Evolutionary conservation across 2,113 vertebrate species (phyloP), one percentile per base, ranked within the genome.

Genomic region (Ancistrus triradiatus): DNA sequence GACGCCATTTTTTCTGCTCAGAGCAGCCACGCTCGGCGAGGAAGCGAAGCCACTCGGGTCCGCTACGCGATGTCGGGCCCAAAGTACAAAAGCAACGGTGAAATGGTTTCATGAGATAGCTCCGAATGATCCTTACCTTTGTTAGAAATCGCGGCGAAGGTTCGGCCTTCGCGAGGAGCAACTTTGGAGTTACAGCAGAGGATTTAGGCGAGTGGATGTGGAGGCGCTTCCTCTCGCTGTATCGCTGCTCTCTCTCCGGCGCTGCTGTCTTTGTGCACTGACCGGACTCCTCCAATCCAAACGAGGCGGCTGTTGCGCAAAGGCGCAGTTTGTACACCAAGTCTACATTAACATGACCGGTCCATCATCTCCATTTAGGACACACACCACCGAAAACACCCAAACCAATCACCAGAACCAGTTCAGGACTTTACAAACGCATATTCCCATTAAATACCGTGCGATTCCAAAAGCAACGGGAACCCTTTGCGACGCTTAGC

Each of bases 1-100:
- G 88, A 88, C 88, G 88, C 88, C 88, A 90, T 90, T 90, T 60
- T 60, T 90, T 90, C 88, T 88, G 85, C 81, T 63, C 82, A 86
- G 50, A 85, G 86, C 84, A 85, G 86, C 84, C 87, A 84, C 66
- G 85, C 81, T 87, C 84, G 83, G 79, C 70, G 79, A 87, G 80
- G 81, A 80, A 72, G 51, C 66, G 85, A 73, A 73, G 63, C 83
- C 77, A 81, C 48, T 68, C 66, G 35, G 79, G 74, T 80, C 82
- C 77, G 79, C 79, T 78, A 78, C 78, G 76, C 78, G 73, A 77
- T 83, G 70, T 70, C 70, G 63, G 56, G 63, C 49, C 49, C 61
- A 69, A 38, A 77, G 37, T 52, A 49, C 44, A 24, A 37, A 59
- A 37, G 43, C 56, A 35, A 50, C 59, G 55, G 6, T 37, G 1